Base-by-base conservation (phyloP, 2,113 vertebrate genomes). In the Saguinus imperator region DNA sequence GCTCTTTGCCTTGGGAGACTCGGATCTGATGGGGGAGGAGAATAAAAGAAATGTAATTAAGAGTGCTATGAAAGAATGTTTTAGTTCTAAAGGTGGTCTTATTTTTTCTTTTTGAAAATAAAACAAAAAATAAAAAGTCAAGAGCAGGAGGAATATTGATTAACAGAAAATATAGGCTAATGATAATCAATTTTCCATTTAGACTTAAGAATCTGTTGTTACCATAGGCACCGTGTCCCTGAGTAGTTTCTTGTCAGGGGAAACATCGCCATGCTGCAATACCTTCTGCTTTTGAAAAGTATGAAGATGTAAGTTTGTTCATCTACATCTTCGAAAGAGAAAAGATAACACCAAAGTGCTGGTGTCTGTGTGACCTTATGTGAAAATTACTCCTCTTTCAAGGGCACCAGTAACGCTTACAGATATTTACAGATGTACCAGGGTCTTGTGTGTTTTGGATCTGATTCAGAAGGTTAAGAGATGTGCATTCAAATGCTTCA, bases 1-100 rank as follows among this genome's bases (percentile, higher is more conserved):
- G 99, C 87, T 99, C 99, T 98, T 99, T 99, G 72, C 99, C 99
- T 98, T 99, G 99, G 81, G 98, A 99, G 91, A 99, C 99, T 85
- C 99, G 98, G 48, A 99, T 98, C 99, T 99, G 96, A 58, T 87
- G 21, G 58, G 2, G 35, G 48, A 11, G 43, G 11, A 7, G 45
- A 75, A 32, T 7, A 55, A 66, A 73, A 94, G 45, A 84, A 89
- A 87, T 2, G 4, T 61, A 35, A 68, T 14, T 20, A 37, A 89
- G 57, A 58, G 8, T 25, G 25, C 10, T 23, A 29, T 27, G 61
- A 90, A 76, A 75, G 77, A 82, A 37, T 43, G 52, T 1, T 25
- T 21, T 35, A 81, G 80, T 96, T 91, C 95, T 57, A 93, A 91
- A 89, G 25, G 12, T 14, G 32, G 43, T 68, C 18, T 61, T 45